Evolutionary conservation across 1,140 invertebrate genomes (phyloP), one percentile per base, ranked within the genome.

Genomic region (Heliconius hermathena): DNA sequence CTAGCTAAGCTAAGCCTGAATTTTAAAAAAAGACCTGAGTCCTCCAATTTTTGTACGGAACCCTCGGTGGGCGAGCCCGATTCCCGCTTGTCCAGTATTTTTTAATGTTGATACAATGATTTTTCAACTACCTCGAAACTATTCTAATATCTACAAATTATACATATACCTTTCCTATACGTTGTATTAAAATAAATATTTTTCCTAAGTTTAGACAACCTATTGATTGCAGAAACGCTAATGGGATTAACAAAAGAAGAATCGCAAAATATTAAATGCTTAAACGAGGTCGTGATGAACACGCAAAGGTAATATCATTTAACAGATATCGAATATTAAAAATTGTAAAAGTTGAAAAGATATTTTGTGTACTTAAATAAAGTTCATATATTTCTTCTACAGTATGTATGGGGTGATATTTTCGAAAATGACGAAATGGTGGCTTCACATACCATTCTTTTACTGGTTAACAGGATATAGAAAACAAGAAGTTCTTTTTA

Each of bases 241-340:
- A 89, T 93, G 85, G 91, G 91, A 3, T 78, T 93, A 8, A 85
- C 89, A 4, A 89, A 93, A 77, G 81, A 90, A 36, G 90, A 93
- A 33, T 81, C 88, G 3, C 20, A 76, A 36, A 82, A 85, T 74
- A n/a, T 93, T 6, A 79, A 81, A 52, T 71, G 81, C 26, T 78
- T 93, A 77, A 75, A 89, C 13, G 84, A 86, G 79, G 80, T 93
- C 8, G 81, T 91, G 54, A 20, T 73, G n/a, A 70, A 75, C 49
- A 91, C 91, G 8, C 87, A 83, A 83, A 83, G 78, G 91, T 90
- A 20, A 29, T 8, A 9, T n/a, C 8, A n/a, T 72, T 36, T 72
- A n/a, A 6, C 33, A 71, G 41, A 52, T 52, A 20, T 52, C 18
- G 20, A 52, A 52, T 20, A 52, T 52, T 49, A 49, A 49, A 49